These are phyloP conservation scores for Austrofundulus limnaeus DNA, from an alignment of 2,113 vertebrate genomes.

Conservation along the genomic window DNA sequence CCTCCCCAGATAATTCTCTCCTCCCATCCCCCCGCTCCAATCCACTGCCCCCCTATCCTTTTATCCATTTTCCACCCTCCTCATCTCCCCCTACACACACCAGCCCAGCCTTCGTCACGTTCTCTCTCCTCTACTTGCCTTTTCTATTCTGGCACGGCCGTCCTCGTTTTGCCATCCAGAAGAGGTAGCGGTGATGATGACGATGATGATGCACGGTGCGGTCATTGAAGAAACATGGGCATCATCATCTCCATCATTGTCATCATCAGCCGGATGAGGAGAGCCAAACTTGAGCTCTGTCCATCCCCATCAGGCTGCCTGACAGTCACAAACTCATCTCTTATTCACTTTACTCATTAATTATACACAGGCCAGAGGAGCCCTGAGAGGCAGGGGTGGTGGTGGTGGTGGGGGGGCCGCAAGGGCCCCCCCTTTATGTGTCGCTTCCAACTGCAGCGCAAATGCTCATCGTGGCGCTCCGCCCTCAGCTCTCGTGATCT, in stretches of 20 bases:
- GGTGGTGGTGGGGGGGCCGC: slow-evolving; percentile 28
- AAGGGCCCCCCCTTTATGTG: slow-evolving; percentile 35
- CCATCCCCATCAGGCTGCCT: slow-evolving; percentile 67
- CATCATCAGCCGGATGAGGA: slow-evolving; percentile 71
- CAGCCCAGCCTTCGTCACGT: background rate
- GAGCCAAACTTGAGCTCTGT: slow-evolving; percentile 71
- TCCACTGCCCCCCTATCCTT: slow-evolving; percentile 40
- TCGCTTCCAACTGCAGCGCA: slow-evolving; percentile 17
- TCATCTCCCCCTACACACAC: slow-evolving; percentile 14
- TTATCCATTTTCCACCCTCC: slow-evolving; percentile 39
- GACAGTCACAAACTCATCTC: slow-evolving; percentile 75
- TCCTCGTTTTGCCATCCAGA: slow-evolving; percentile 42
- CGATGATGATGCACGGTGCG: slow-evolving; percentile 17
- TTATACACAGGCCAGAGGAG: slow-evolving; percentile 76
- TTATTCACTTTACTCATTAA: slow-evolving; percentile 76
- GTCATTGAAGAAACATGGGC: slow-evolving; percentile 32
- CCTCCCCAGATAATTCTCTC: slow-evolving; percentile 1
- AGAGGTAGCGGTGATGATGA: slow-evolving; percentile 44
- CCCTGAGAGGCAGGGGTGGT: slow-evolving; percentile 70
- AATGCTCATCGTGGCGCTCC: slow-evolving; percentile 31
- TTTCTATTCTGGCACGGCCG: slow-evolving; percentile 14
- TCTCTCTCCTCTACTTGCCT: background rate
- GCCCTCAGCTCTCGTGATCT: slow-evolving; percentile 31
- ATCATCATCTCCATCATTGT: slow-evolving; percentile 44
- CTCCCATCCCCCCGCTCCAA: slow-evolving; percentile 38